Base-by-base conservation (phyloP, 2,113 vertebrate species). In the Cygnus buccinator region DNA sequence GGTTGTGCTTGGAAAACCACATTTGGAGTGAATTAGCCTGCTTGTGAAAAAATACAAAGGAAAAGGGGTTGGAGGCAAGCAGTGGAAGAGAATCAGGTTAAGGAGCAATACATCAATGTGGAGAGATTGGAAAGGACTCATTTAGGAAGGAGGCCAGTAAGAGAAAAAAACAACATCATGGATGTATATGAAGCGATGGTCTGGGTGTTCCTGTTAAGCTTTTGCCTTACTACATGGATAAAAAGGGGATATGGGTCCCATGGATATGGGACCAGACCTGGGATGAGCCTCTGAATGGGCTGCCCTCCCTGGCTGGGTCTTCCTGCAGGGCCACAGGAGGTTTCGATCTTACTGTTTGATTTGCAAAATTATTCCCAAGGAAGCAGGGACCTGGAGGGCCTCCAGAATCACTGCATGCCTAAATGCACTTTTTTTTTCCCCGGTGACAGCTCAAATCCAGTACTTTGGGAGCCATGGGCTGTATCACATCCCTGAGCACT, bases 401-500 rank as follows among this genome's bases (percentile, higher is more conserved):
- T 61, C 66, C 20, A 78, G 59, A 55, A 65, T 54, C 13, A 21
- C 1, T 41, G 26, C 11, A 26, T 65, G 39, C 62, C 39, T 28
- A 65, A 29, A 65, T 41, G 39, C 39, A 65, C 25, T 50, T 23
- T 50, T 22, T 41, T 63, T 63, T 63, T 17, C 29, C 7, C 33
- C 26, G 14, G 35, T 67, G 13, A 12, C 20, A 6, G 2, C 52
- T 62, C 43, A 12, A 35, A 59, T 43, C 29, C n/a, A 44, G 55
- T 55, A 11, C 52, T 21, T 9, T 19, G 33, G 18, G 28, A 29
- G 23, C 28, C 0, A 0, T 22, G 54, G 29, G 66, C 44, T 66
- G 13, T 6, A 0, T 37, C 11, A 37, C 19, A 17, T 4, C 18
- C 18, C 50, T 0, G 0, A 21, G 52, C 13, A 68, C 58, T 58